Evolutionary conservation across 2,888 invertebrate species (phyloP).

Genomic region (Heteromurus nitidus): DNA sequence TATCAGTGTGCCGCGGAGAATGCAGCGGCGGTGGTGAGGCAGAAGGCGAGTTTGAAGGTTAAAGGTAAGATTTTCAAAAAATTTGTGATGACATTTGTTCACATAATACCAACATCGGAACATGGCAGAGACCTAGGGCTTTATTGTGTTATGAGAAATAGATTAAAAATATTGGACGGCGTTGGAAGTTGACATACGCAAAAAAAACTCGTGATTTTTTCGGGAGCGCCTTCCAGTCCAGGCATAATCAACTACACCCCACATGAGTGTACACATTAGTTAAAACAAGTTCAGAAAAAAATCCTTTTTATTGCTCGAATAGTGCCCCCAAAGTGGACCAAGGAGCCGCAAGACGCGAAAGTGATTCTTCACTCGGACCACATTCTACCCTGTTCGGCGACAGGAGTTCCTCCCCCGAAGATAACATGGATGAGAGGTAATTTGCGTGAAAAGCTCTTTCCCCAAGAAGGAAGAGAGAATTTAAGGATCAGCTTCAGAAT

Average conservation of each 20-base stretch:
- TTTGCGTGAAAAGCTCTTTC: too few species aligned
- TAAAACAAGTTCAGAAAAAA: too few species aligned
- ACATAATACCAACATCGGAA: too few species aligned
- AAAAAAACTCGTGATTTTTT: neutral
- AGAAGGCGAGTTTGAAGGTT: constrained; percentile 75
- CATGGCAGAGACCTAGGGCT: too few species aligned
- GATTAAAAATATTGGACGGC: too few species aligned
- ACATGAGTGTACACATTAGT: too few species aligned
- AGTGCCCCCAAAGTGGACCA: constrained; percentile 76
- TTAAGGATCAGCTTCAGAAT: neutral
- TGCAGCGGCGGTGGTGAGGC: constrained; percentile 68
- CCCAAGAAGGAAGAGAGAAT: neutral
- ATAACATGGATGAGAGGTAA: constrained; percentile 74
- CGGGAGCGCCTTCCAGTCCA: too few species aligned
- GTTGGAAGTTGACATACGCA: too few species aligned
- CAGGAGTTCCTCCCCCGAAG: constrained; percentile 75
- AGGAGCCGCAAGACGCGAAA: constrained; percentile 75
- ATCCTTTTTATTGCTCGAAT: constrained; percentile 35
- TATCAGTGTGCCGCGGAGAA: constrained; percentile 76
- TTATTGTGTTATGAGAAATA: too few species aligned
- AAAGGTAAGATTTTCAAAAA: too few species aligned
- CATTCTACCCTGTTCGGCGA: constrained; percentile 75
- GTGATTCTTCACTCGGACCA: constrained; percentile 75
- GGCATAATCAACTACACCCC: too few species aligned
- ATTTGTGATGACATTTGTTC: too few species aligned